Evolutionary conservation across 1,140 invertebrate species (phyloP).

Genomic region (Anoplophora glabripennis): DNA sequence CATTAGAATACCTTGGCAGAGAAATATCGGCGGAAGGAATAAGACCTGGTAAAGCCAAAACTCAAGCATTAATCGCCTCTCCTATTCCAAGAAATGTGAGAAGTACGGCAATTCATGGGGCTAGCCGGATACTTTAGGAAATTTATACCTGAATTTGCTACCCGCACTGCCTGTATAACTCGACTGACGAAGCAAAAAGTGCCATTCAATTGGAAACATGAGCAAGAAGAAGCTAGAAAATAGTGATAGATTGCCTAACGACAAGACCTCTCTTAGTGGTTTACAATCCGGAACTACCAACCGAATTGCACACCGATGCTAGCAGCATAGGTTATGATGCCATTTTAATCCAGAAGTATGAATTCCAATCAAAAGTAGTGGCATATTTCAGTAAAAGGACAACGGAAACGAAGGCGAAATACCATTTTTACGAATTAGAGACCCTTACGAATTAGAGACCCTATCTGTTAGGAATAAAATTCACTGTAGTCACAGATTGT

Average conservation of each 20-base stretch:
- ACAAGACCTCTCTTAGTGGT: conserved; percentile 9
- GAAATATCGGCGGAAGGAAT: conserved; percentile 21
- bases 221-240: conserved; percentile 28
- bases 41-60: neutral
- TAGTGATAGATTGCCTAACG: conserved; percentile 19
- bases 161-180: conserved; percentile 11
- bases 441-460: conserved; percentile 34
- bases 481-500: conserved; percentile 46
- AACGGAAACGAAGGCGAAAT: conserved; percentile 16
- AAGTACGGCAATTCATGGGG: no score
- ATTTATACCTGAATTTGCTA: conserved; percentile 17
- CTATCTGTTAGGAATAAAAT: conserved; percentile 44
- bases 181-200: no score
- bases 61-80: no score
- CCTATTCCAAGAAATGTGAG: no score
- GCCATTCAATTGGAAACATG: conserved; percentile 8
- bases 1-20: conserved; percentile 23
- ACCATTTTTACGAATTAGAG: conserved; percentile 25
- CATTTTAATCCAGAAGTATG: conserved; percentile 39
- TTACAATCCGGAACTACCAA: conserved; percentile 11
- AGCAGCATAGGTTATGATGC: conserved; percentile 40
- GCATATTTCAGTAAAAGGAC: conserved; percentile 29
- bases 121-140: conserved; percentile 13
- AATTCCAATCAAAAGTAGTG: conserved; percentile 4
- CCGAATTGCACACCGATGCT: conserved; percentile 45